A percentile compares a stretch with the other conserved stretches of the same genome.
These are phyloP conservation scores for Lepeophtheirus nordmannii DNA, from an alignment of 2,888 invertebrate genomes.

Conservation along the genomic window DNA sequence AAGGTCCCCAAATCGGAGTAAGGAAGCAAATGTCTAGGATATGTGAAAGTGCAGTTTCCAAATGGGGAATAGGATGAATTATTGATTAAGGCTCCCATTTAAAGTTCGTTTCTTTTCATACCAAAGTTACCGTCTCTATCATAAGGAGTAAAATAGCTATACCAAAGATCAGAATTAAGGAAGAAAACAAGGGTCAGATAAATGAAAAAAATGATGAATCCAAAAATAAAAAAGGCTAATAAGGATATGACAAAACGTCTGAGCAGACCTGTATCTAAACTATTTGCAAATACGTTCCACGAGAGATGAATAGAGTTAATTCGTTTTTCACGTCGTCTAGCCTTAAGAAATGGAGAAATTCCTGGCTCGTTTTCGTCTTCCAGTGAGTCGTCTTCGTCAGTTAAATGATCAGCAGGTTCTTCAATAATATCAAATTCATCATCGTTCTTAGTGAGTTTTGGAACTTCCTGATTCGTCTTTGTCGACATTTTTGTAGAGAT, in stretches of 20 bases:
- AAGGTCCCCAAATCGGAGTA: neutral
- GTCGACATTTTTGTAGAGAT: conserved; percentile 8
- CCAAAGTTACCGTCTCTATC: neutral
- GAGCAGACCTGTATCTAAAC: conserved; percentile 3
- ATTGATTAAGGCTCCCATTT: neutral
- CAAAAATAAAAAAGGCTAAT: conserved; percentile 5
- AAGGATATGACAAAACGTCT: conserved; percentile 2
- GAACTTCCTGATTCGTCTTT: neutral
- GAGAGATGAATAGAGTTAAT: too few relatives aligned
- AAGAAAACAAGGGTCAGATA: conserved; percentile 14
- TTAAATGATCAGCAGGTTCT: neutral
- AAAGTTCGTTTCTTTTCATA: neutral
- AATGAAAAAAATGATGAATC: neutral
- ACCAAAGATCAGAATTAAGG: conserved; percentile 14
- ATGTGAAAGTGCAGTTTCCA: too few relatives aligned
- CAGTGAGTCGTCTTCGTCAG: too few relatives aligned
- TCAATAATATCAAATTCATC: conserved; percentile 18
- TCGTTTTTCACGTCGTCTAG: too few relatives aligned
- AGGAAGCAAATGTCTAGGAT: neutral
- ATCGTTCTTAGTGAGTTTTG: neutral
- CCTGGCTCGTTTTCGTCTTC: too few relatives aligned
- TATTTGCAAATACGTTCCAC: neutral
- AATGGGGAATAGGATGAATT: too few relatives aligned
- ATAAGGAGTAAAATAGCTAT: conserved; percentile 3
- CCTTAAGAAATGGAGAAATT: too few relatives aligned